phyloP scores from a whole-genome alignment of 1,140 invertebrate species.

The Semibalanus balanoides region DNA sequence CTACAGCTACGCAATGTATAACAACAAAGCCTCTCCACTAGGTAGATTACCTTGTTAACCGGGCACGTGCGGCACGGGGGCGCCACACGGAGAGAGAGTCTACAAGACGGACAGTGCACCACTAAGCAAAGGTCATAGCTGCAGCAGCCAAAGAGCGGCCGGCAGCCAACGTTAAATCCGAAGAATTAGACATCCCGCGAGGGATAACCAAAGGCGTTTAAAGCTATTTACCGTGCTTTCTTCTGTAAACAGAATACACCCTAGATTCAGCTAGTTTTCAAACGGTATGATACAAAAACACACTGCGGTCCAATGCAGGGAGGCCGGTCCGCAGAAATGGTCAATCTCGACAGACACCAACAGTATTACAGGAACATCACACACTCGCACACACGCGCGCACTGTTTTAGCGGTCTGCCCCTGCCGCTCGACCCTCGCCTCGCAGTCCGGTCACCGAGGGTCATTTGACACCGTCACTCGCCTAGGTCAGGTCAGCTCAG shows the following conservation, averaged over 20 bases:
- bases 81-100: background rate
- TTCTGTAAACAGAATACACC: slow-evolving; percentile 2
- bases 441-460: too few species aligned
- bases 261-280: background rate
- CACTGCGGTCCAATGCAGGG: background rate
- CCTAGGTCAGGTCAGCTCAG: too few species aligned
- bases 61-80: background rate
- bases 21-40: background rate
- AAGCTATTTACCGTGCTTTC: background rate
- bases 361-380: too few species aligned
- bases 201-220: background rate
- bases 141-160: too few species aligned
- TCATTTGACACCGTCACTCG: too few species aligned
- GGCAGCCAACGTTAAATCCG: background rate
- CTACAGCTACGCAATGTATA: background rate
- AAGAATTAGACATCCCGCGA: background rate
- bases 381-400: too few species aligned
- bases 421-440: too few species aligned
- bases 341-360: too few species aligned
- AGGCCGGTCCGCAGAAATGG: too few species aligned
- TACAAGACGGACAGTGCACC: background rate
- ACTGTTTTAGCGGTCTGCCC: too few species aligned
- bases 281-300: background rate
- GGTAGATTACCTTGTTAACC: background rate
- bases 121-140: background rate